Evolutionary conservation across 1,140 invertebrate species (phyloP), one percentile per base, ranked within the genome.

Genomic region (Eupristina koningsbergeri): DNA sequence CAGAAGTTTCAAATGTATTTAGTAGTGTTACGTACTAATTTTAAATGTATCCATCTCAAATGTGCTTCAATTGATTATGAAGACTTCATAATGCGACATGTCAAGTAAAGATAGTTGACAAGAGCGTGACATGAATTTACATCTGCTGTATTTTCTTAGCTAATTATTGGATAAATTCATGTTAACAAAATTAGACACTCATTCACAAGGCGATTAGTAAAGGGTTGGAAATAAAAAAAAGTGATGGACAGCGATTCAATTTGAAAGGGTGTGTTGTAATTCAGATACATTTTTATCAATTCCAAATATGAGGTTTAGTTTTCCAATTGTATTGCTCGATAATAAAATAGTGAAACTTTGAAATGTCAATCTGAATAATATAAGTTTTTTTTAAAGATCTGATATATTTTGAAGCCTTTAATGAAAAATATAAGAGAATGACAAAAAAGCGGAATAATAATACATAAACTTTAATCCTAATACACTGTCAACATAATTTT

Each of bases 101-200:
- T 13, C 5, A 1, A 13, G 53, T 3, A 85, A 87, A 87, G 87
- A 87, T 80, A 88, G 87, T 85, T 83, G 83, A 53, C 47, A 47
- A 82, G 82, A 71, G 39, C 36, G 36, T n/a, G 69, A 45, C 78
- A 86, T 83, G 82, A 86, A 92, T 92, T 92, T 92, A 90, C 91
- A 92, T 92, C 91, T 92, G 91, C 86, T 87, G 86, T 83, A 88
- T 92, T 92, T 91, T 92, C 87, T 92, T 87, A 89, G 91, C 91
- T 92, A 92, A 92, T 92, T 92, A 89, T 86, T 85, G 79, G 83
- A 8, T 0, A 80, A 87, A 85, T 88, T 89, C 85, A 85, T 74
- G 73, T 83, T 39, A 39, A 74, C 73, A 29, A 87, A 90, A 91
- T 92, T 91, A 89, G 89, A 89, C 88, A 91, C 91, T 92, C 91